Evolutionary conservation across 2,797 vertebrate species (phyloP), one percentile per base, ranked within the genome.

Genomic region (Coccyzus lansbergi): DNA sequence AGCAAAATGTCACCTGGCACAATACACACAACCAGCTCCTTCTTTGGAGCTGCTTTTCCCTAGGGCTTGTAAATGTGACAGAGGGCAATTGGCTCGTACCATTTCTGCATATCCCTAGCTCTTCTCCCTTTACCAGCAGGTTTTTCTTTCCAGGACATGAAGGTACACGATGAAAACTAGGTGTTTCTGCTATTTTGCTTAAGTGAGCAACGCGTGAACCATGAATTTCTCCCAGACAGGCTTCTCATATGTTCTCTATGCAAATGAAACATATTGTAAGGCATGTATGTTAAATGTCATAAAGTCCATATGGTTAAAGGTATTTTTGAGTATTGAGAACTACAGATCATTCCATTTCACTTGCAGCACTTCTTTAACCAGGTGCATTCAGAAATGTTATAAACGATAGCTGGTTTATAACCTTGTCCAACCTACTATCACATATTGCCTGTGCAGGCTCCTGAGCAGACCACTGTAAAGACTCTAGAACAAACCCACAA

Each of bases 1-100:
- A 93, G 46, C 52, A 76, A 94, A 95, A 95, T 95, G 80, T 94
- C 85, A 92, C 63, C 63, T 82, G 76, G 80, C 77, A 86, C 14
- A 49, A 19, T 24, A 15, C 6, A 67, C 31, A 29, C 52, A 91
- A 81, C 24, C 24, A 79, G 5, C 29, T 78, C 40, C 31, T 86
- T 34, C 85, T 60, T 29, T 49, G 65, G 15, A 87, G 59, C 42
- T 86, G 59, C 29, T 78, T 81, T 83, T 38, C 36, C 16, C 29
- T 63, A 25, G 63, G 44, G 17, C 19, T 89, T 81, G 38, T 6
- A 19, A 55, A 48, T 42, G 62, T 64, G 36, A 74, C 46, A 49
- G 7, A 51, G 48, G 24, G 60, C 33, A 76, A 88, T 78, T 12
- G 19, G 18, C 15, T 49, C 25, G 68, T 71, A 60, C 26, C 42